Conservation (phyloP, 2,113 vertebrate genomes). For the Rhegmatorhina hoffmannsi region DNA sequence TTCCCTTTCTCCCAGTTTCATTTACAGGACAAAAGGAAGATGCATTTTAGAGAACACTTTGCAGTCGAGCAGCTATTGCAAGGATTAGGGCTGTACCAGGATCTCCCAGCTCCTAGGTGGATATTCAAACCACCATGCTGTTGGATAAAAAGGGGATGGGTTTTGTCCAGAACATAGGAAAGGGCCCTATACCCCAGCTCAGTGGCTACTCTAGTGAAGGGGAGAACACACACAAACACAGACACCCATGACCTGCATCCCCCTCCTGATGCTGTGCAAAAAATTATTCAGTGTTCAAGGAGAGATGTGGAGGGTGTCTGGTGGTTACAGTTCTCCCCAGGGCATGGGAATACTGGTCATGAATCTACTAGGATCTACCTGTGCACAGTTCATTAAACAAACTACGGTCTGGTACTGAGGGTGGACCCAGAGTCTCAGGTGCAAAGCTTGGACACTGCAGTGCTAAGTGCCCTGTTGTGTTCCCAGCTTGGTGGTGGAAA, state of each 20-base stretch:
- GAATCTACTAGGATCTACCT: not conserved
- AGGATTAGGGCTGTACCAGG: not conserved
- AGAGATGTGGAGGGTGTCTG: not conserved
- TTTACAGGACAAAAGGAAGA: conserved; percentile 3
- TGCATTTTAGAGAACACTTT: not conserved
- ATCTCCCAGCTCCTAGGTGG: not conserved
- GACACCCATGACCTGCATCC: not conserved
- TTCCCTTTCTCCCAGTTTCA: conserved; percentile 15
- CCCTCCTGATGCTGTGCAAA: not conserved
- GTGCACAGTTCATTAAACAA: not conserved
- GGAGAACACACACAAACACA: not conserved
- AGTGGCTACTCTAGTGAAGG: not conserved
- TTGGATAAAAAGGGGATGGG: not conserved
- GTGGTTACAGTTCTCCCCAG: not conserved
- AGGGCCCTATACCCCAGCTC: not conserved
- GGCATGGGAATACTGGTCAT: not conserved
- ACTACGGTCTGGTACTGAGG: rapidly evolving
- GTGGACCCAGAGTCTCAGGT: not conserved
- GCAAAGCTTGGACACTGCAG: not conserved
- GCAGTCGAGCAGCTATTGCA: not conserved
- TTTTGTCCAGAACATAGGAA: not conserved
- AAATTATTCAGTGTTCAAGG: not conserved
- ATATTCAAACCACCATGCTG: not conserved
- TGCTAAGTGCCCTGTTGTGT: not conserved
- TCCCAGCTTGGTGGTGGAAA: not conserved